phyloP scores from a whole-genome alignment of 2,797 vertebrate genomes.

The Myripristis murdjan region DNA sequence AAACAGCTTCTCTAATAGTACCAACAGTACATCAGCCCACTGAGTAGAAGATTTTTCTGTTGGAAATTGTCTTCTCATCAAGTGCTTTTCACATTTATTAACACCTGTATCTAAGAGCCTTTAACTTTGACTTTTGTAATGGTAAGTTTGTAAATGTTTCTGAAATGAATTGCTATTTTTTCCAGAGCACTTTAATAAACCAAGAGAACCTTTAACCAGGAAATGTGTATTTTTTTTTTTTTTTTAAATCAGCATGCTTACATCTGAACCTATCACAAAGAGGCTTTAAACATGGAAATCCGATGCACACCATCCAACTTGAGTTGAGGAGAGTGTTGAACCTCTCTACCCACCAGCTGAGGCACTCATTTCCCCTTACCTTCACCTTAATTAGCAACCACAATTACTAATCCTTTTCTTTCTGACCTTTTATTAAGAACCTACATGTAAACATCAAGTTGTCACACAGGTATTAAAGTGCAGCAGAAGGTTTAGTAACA shows the following conservation, averaged over 20 bases:
- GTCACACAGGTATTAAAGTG: constrained; percentile 38
- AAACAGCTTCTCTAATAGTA: constrained; percentile 1
- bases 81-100: constrained; percentile 66
- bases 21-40: not conserved
- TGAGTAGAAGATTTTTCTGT: constrained; percentile 2
- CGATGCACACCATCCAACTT: too few species aligned
- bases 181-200: constrained; percentile 91
- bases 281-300: too few species aligned
- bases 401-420: not conserved
- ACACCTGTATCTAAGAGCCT: constrained; percentile 42
- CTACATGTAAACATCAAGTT: constrained; percentile 14
- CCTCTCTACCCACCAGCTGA: too few species aligned
- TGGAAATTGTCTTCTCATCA: constrained; percentile 48
- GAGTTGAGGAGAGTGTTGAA: too few species aligned
- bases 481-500: constrained; percentile 20
- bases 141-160: constrained; percentile 83
- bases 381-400: not conserved
- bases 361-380: too few species aligned
- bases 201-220: constrained; percentile 35
- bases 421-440: constrained; percentile 59
- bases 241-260: not conserved
- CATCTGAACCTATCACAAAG: not conserved
- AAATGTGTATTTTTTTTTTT: constrained; percentile 31
- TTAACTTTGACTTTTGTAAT: constrained; percentile 80
- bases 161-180: constrained; percentile 79